These are phyloP conservation scores for Betta splendens DNA, from an alignment of 2,797 vertebrate species.

Conservation along the genomic window DNA sequence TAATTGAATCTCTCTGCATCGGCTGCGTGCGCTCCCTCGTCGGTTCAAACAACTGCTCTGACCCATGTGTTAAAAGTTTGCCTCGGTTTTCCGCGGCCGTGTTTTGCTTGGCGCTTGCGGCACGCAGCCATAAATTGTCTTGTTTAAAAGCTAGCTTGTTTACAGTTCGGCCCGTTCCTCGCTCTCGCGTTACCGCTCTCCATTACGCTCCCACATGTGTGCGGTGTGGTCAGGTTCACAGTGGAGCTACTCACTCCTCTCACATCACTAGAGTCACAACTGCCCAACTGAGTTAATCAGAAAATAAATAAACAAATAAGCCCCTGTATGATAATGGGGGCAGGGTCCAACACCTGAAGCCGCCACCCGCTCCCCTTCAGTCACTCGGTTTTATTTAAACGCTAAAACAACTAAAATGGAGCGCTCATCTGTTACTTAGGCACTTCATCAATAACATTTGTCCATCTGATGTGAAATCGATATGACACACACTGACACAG, in stretches of 20 bases:
- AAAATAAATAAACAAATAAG: background rate
- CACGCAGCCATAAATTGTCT: slow-evolving; percentile 82
- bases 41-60: slow-evolving; percentile 81
- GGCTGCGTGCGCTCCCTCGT: slow-evolving; percentile 54
- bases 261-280: slow-evolving; percentile 26
- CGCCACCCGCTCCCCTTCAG: background rate
- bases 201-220: slow-evolving; percentile 73
- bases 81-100: slow-evolving; percentile 82
- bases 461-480: slow-evolving; percentile 78
- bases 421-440: slow-evolving; percentile 63
- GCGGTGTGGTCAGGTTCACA: slow-evolving; percentile 63
- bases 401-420: slow-evolving; percentile 69
- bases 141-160: slow-evolving; percentile 87
- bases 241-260: slow-evolving; percentile 57
- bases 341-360: slow-evolving; percentile 16
- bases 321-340: slow-evolving; percentile 27
- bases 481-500: slow-evolving; percentile 75
- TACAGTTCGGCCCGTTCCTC: slow-evolving; percentile 75
- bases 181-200: slow-evolving; percentile 32
- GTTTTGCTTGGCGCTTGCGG: slow-evolving; percentile 84
- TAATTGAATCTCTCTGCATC: slow-evolving; percentile 81
- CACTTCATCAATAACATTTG: slow-evolving; percentile 77
- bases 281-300: slow-evolving; percentile 39
- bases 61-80: slow-evolving; percentile 87
- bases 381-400: slow-evolving; percentile 68